phyloP scores from a whole-genome alignment of 2,113 vertebrate genomes.

The Cyrtonyx montezumae region DNA sequence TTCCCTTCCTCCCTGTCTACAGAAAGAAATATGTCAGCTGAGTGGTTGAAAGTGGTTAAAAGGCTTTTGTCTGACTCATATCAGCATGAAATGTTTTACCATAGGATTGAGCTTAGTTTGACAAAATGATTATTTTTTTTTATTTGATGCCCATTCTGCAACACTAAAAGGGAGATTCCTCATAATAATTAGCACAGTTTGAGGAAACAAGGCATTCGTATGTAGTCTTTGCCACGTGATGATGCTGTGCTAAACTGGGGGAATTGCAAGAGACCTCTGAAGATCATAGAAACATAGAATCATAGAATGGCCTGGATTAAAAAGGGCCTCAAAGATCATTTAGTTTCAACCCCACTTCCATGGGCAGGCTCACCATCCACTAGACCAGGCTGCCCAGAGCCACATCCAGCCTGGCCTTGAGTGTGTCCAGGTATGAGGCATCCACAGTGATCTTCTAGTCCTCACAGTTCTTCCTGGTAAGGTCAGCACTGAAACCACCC shows the following conservation, averaged over 20 bases:
- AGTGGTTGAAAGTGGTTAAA: neutral
- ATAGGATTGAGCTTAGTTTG: neutral
- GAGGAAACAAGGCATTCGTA: neutral
- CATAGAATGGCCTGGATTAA: too few relatives aligned
- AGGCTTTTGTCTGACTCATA: neutral
- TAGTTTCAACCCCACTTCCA: too few relatives aligned
- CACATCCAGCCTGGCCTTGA: too few relatives aligned
- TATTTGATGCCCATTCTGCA: neutral
- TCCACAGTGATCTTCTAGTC: neutral
- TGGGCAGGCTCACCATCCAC: too few relatives aligned
- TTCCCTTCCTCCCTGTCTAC: neutral
- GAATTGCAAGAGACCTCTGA: neutral
- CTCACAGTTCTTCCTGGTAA: neutral
- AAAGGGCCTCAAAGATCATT: too few relatives aligned
- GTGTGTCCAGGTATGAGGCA: too few relatives aligned
- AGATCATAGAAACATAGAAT: neutral
- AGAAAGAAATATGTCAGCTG: constrained; percentile 46
- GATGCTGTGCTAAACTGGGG: neutral
- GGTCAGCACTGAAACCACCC: neutral
- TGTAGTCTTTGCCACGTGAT: neutral
- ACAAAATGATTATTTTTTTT: constrained; percentile 8
- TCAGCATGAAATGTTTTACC: constrained; percentile 16
- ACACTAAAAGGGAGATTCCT: constrained; percentile 8
- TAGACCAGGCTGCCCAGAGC: too few relatives aligned
- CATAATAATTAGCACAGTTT: neutral